Conservation (phyloP, 2,113 vertebrate species). For the Neomonachus schauinslandi region DNA sequence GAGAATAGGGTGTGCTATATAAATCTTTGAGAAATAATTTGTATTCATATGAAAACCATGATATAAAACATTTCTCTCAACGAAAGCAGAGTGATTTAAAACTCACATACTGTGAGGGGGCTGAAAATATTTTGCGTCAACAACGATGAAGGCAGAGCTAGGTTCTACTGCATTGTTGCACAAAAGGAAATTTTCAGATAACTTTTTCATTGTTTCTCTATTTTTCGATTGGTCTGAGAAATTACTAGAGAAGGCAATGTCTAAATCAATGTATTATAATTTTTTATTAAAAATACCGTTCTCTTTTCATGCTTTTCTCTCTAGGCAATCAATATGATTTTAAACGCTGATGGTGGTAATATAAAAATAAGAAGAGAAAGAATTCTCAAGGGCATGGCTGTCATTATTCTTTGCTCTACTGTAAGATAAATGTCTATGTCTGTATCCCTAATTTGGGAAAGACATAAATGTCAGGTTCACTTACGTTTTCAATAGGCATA, state of each 20-base stretch:
- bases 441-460: slow-evolving; percentile 71
- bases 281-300: slow-evolving; percentile 56
- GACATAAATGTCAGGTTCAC: slow-evolving; percentile 34
- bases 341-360: background rate
- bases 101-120: slow-evolving; percentile 52
- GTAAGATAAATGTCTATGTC: slow-evolving; percentile 25
- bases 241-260: background rate
- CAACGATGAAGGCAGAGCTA: background rate
- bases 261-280: background rate
- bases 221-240: background rate
- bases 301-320: background rate
- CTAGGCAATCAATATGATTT: slow-evolving; percentile 18
- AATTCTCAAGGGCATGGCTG: background rate
- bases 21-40: slow-evolving; percentile 80
- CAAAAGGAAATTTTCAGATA: background rate
- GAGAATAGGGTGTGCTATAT: slow-evolving; percentile 85
- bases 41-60: slow-evolving; percentile 82
- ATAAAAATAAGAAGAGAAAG: slow-evolving; percentile 52
- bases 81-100: slow-evolving; percentile 74
- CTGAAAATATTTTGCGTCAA: background rate
- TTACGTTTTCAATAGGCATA: background rate
- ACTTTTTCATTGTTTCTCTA: background rate
- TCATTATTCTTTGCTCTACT: slow-evolving; percentile 47
- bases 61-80: slow-evolving; percentile 81
- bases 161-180: background rate